Evolutionary conservation across 2,797 vertebrate genomes (phyloP).

Genomic region (Cephalopachus bancanus): DNA sequence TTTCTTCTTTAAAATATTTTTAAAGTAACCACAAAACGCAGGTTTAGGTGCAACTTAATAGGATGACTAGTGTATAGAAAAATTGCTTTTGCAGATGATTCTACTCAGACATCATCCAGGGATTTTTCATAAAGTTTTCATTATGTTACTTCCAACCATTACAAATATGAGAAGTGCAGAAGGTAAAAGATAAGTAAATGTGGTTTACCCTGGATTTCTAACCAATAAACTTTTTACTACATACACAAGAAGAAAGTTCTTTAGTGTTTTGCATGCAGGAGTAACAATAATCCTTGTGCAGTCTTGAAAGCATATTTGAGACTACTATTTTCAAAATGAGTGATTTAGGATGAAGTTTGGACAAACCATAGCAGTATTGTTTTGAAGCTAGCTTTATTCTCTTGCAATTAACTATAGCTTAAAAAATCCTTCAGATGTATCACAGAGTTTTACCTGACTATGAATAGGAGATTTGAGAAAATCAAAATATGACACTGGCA

Average conservation of each 20-base stretch:
- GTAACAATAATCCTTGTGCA: not conserved
- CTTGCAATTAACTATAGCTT: constrained; percentile 26
- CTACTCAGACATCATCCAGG: not conserved
- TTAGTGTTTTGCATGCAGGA: not conserved
- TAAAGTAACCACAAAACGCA: not conserved
- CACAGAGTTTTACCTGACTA: constrained; percentile 45
- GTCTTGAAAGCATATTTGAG: not conserved
- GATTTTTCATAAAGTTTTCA: not conserved
- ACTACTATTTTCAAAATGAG: not conserved
- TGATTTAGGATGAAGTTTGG: not conserved
- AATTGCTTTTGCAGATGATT: not conserved
- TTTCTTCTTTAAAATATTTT: not conserved
- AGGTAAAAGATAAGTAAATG: not conserved
- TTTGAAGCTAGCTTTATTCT: not conserved
- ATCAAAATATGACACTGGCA: constrained; percentile 46
- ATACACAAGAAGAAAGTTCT: not conserved
- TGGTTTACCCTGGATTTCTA: not conserved
- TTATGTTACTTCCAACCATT: not conserved
- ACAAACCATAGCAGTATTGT: not conserved
- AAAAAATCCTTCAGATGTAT: constrained; percentile 19
- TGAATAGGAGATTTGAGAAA: constrained; percentile 9
- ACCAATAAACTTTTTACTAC: no score
- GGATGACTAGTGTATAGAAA: not conserved
- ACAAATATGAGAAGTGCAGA: not conserved
- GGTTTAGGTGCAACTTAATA: not conserved